Conservation (phyloP, 2,888 invertebrate species). For the Dicyrtomina minuta region DNA sequence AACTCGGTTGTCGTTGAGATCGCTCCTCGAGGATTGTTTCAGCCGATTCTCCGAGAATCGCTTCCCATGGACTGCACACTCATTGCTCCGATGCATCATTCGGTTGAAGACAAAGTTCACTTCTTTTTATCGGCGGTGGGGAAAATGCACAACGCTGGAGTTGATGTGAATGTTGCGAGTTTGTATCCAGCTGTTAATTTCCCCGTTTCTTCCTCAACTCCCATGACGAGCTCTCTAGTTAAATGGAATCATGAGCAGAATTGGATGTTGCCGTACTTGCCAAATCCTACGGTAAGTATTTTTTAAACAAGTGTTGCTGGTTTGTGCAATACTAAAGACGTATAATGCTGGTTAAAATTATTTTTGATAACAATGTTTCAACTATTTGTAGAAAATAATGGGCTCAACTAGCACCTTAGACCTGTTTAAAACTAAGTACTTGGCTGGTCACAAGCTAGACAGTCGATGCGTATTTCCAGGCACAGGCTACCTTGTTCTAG, state of each 20-base stretch:
- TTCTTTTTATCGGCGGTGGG: constrained; percentile 35
- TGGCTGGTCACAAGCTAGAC: constrained; percentile 63
- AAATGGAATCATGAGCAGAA: constrained; percentile 75
- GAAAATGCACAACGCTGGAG: constrained; percentile 72
- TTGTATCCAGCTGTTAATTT: constrained; percentile 74
- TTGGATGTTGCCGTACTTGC: constrained; percentile 56
- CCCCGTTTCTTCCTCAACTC: constrained; percentile 84
- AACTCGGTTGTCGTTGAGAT: constrained; percentile 62
- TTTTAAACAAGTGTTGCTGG: no score
- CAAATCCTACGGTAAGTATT: constrained; percentile 66
- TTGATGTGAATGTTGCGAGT: constrained; percentile 71
- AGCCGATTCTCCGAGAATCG: constrained; percentile 61
- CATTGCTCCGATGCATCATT: constrained; percentile 29
- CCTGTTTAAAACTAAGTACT: constrained; percentile 60
- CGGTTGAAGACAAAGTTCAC: constrained; percentile 29
- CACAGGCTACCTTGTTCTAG: constrained; percentile 75
- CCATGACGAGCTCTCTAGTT: constrained; percentile 79
- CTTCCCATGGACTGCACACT: constrained; percentile 54
- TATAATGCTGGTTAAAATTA: no score
- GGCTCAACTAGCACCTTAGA: neutral
- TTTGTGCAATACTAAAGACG: no score
- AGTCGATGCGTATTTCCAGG: constrained; percentile 79
- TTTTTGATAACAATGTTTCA: no score
- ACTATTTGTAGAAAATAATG: neutral
- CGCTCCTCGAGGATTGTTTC: constrained; percentile 63